Conservation (phyloP, 2,113 vertebrate species). For the Platichthys stellatus region DNA sequence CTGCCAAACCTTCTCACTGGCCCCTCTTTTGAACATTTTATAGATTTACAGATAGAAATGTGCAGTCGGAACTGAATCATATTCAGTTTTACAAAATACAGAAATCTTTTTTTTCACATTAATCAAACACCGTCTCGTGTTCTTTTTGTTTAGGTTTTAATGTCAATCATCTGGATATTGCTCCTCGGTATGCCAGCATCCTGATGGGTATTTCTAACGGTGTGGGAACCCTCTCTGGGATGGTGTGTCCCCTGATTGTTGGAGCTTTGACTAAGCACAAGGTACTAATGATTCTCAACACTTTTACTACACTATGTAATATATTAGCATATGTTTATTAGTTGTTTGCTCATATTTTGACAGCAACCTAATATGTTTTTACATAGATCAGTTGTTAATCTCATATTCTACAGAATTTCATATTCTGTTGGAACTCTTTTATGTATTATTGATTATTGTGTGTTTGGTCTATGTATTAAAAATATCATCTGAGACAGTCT, state of each 20-base stretch:
- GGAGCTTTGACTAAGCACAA: constrained; percentile 96
- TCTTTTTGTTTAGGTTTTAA: constrained; percentile 88
- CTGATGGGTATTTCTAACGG: constrained; percentile 99
- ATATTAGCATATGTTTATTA: neutral
- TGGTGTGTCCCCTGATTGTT: constrained; percentile 97
- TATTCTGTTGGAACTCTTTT: neutral
- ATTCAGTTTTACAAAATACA: neutral
- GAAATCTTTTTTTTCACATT: neutral
- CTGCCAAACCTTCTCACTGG: constrained; percentile 6
- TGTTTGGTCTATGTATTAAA: neutral
- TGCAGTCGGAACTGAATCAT: neutral
- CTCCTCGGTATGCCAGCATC: constrained; percentile 97
- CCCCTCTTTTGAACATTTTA: constrained; percentile 41
- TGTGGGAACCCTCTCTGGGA: constrained; percentile 94
- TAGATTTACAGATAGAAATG: neutral
- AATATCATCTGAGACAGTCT: too few relatives aligned
- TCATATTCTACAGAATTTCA: neutral
- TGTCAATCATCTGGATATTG: constrained; percentile 97
- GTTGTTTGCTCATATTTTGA: neutral
- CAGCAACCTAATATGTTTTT: neutral
- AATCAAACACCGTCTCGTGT: neutral
- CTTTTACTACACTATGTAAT: neutral
- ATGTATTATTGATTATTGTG: neutral
- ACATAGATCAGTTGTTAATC: neutral
- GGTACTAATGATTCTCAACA: constrained; percentile 76